A percentile compares a stretch with the other conserved stretches of the same genome.
phyloP scores from a whole-genome alignment of 1,140 invertebrate species.

The Drosophila lowei region DNA sequence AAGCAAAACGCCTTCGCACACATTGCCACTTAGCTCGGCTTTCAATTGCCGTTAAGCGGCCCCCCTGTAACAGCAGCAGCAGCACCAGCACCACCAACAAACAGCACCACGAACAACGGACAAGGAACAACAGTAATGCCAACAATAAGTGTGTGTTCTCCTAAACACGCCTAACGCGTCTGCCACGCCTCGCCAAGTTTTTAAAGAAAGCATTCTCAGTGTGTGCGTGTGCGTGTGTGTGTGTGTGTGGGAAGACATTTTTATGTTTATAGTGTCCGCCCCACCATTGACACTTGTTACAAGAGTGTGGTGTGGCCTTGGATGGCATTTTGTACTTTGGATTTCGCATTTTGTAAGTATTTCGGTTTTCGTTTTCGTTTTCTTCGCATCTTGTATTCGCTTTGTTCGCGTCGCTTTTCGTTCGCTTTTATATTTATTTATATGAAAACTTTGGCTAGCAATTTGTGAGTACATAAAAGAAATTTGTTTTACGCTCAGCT shows the following conservation, averaged over 20 bases:
- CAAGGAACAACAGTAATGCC: conserved; percentile 26
- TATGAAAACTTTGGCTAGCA: conserved; percentile 77
- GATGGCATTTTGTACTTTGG: conserved; percentile 66
- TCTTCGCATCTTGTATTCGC: conserved; percentile 47
- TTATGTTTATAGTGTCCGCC: conserved; percentile 68
- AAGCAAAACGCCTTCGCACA: conserved; percentile 76
- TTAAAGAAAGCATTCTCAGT: conserved; percentile 55
- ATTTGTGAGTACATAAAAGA: conserved; percentile 80
- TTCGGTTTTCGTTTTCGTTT: too few relatives aligned
- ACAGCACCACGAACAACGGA: conserved; percentile 6
- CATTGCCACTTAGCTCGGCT: conserved; percentile 75
- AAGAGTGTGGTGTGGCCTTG: conserved; percentile 38
- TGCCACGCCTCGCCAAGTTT: conserved; percentile 67
- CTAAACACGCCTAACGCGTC: conserved; percentile 62
- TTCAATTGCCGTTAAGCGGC: conserved; percentile 75
- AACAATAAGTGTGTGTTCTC: conserved; percentile 28
- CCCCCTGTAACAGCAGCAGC: not conserved
- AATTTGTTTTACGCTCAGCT: conserved; percentile 76
- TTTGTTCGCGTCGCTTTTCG: conserved; percentile 49
- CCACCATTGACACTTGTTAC: conserved; percentile 72
- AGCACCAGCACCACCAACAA: too few relatives aligned
- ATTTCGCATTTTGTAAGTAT: conserved; percentile 29
- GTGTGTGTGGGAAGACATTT: conserved; percentile 57
- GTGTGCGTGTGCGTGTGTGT: not conserved
- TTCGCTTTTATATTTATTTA: conserved; percentile 77